Conservation (phyloP, 2,888 invertebrate genomes). For the Chaetogeoica ovagalla region DNA sequence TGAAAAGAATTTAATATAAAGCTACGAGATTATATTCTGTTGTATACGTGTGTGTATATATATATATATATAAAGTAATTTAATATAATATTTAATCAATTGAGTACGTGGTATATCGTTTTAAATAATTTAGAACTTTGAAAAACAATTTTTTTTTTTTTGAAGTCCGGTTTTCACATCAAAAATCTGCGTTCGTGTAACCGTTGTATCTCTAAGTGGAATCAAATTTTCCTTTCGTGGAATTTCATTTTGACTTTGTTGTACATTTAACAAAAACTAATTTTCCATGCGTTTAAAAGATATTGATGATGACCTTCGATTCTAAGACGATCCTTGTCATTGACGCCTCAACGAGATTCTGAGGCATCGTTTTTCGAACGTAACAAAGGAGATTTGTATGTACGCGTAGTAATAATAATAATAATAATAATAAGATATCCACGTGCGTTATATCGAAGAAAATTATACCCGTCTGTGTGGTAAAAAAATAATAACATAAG, state of each 20-base stretch:
- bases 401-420: conserved; percentile 8
- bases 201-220: background rate
- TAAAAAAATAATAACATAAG: background rate
- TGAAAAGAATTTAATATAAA: no score
- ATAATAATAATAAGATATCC: conserved; percentile 16
- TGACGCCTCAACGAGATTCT: conserved; percentile 17
- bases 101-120: no score
- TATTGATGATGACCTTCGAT: conserved; percentile 11
- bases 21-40: no score
- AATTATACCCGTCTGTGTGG: conserved; percentile 4
- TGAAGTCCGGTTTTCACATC: no score
- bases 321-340: conserved; percentile 7
- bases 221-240: background rate
- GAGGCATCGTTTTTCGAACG: background rate
- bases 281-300: background rate
- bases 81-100: no score
- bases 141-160: no score
- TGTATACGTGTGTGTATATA: no score
- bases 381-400: no score
- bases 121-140: no score
- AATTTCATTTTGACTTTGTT: background rate
- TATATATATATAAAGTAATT: no score
- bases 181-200: background rate
- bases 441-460: background rate
- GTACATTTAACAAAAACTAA: background rate